Evolutionary conservation across 2,113 vertebrate species (phyloP).

Genomic region (Xenopus borealis): DNA sequence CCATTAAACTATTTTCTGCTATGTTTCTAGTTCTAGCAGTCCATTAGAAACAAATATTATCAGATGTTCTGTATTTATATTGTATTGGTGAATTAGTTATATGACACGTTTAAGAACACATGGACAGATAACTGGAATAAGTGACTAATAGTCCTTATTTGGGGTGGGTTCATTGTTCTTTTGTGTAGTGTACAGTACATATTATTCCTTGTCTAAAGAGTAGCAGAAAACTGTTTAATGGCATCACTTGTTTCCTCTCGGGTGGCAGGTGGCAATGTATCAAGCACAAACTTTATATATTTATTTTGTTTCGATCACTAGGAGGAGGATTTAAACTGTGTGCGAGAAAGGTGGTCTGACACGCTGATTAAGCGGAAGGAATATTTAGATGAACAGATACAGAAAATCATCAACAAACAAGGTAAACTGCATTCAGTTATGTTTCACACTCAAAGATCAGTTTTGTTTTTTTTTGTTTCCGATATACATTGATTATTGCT

Average conservation of each 20-base stretch:
- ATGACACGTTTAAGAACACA: no score
- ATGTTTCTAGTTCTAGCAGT: slow-evolving; percentile 41
- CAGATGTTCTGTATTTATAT: no score
- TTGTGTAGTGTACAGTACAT: no score
- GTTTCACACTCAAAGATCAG: no score
- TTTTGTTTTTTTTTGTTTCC: no score
- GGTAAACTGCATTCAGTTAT: slow-evolving; percentile 59
- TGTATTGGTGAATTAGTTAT: no score
- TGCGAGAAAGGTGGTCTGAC: slow-evolving; percentile 92
- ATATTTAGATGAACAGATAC: slow-evolving; percentile 95
- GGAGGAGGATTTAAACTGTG: slow-evolving; percentile 95
- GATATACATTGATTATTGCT: no score
- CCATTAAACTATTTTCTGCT: slow-evolving; percentile 33
- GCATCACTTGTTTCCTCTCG: slow-evolving; percentile 24
- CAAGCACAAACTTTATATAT: neutral
- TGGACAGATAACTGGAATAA: no score
- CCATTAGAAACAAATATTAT: no score
- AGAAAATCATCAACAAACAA: slow-evolving; percentile 93
- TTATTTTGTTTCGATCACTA: slow-evolving; percentile 51
- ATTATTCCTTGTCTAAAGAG: neutral
- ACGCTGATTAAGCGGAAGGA: slow-evolving; percentile 90
- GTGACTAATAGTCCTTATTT: no score
- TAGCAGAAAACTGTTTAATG: slow-evolving; percentile 50
- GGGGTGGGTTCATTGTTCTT: no score
- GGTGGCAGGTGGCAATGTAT: neutral